Percentiles rank a stretch among this genome's conserved stretches.
phyloP scores from a whole-genome alignment of 2,797 vertebrate genomes.

The Pseudochirops cupreus region DNA sequence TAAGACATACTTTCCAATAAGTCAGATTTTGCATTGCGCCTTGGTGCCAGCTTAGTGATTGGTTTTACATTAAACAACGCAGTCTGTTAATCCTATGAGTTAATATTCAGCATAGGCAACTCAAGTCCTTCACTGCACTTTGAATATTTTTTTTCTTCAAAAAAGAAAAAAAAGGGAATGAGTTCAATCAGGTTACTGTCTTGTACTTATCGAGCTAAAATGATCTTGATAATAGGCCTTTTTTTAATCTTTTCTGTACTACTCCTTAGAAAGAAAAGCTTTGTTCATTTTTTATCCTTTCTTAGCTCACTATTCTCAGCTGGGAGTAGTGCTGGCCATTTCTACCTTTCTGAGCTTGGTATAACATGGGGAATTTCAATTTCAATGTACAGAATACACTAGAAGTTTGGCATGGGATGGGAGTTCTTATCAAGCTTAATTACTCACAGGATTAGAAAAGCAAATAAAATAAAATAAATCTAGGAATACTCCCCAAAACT shows the following conservation, averaged over 20 bases:
- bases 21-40: conserved; percentile 75
- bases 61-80: conserved; percentile 78
- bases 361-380: conserved; percentile 16
- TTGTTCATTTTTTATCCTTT: conserved; percentile 53
- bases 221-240: conserved; percentile 42
- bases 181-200: conserved; percentile 49
- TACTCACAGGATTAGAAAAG: conserved; percentile 36
- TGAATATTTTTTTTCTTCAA: conserved; percentile 62
- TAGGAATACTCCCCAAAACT: conserved; percentile 16
- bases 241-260: conserved; percentile 64
- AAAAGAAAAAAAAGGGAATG: conserved; percentile 43
- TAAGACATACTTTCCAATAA: conserved; percentile 74
- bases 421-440: not conserved
- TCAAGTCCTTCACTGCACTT: conserved; percentile 54
- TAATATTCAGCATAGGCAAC: conserved; percentile 63
- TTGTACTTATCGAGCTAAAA: conserved; percentile 58
- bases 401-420: conserved; percentile 11
- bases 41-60: conserved; percentile 71
- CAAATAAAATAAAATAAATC: conserved; percentile 33
- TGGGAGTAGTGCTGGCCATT: conserved; percentile 23
- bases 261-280: conserved; percentile 24
- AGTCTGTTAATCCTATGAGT: conserved; percentile 72
- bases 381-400: not conserved
- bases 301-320: conserved; percentile 18
- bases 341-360: conserved; percentile 45